Base-by-base conservation (phyloP, 2,888 invertebrate species). In the Sylvicola fuscatus region DNA sequence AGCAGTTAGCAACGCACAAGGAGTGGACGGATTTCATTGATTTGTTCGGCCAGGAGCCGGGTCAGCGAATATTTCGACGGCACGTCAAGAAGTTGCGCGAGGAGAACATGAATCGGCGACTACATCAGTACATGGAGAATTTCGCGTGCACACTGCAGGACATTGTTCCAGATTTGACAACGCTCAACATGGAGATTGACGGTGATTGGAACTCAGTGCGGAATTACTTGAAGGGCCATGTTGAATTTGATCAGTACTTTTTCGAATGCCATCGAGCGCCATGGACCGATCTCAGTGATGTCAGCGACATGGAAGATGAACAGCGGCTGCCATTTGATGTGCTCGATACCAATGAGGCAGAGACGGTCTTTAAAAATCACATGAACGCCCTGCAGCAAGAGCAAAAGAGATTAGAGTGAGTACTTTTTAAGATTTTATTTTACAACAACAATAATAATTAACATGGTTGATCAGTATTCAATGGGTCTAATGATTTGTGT, bases 221-320 rank as follows among this genome's bases (percentile, higher is more conserved):
- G 43, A 77, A 80, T 40, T 81, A 82, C 57, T 68, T 97, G 45
- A 77, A 82, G 44, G 70, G 76, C 37, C 93, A 95, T 59, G 80
- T 86, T n/a, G 84, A 92, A 56, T 95, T 90, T 62, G 76, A 80
- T 38, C 77, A 81, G 49, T 87, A 86, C 65, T 97, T 93, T 65
- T 82, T 86, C 47, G 81, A 83, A 50, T 74, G 77, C 47, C 74
- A 76, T 10, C 77, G 78, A 46, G 73, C 67, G 46, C 72, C 77
- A 34, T 86, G 78, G 82, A 75, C 74, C 42, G 79, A 76, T 55
- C 61, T 72, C 43, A 63, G 71, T 33, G 72, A 76, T 43, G 69
- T 58, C 54, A 72, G 65, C 55, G 64, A 64, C 46, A 54, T 58
- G 26, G 62, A 63, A 42, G 66, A 67, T 43, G 81, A 80, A 49